Evolutionary conservation across 2,888 invertebrate species (phyloP), one percentile per base, ranked within the genome.

Genomic region (Esperia sulphurella): DNA sequence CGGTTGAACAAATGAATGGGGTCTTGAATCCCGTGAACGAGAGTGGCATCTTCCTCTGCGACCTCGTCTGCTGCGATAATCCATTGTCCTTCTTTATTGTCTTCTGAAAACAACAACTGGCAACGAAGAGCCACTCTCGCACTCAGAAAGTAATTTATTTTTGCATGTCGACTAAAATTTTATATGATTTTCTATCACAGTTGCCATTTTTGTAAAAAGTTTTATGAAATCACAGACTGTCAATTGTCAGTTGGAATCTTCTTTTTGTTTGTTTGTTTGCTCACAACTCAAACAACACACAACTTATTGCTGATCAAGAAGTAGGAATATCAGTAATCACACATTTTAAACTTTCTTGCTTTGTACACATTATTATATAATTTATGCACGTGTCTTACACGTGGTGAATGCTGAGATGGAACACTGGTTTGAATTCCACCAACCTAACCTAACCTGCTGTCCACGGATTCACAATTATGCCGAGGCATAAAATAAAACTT

Each of bases 21-120:
- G 40, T 48, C 8, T 1, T 5, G 39, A 14, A n/a, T n/a, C 8
- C 12, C 7, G 37, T 12, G 14, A 12, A 51, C 56, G 58, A 45
- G 68, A 59, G 51, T 51, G 62, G 50, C 61, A 64, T 45, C 69
- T 63, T 37, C 76, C 64, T 51, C 74, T 68, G 0, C 82, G 73
- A 14, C 65, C 63, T 50, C 81, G 64, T 56, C 76, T 71, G 9
- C 71, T 54, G 8, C 63, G 60, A 46, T 55, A 51, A 3, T 84
- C 83, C 83, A 84, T 83, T 50, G 53, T 68, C 30, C 21, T 45
- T 13, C 6, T 33, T 45, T 43, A 31, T 45, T 7, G 14, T 39
- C 14, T 13, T 14, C 39, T 21, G 21, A 21, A 21, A 21, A 21
- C 21, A 21, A 2, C 21, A 21, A 21, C 5, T 21, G 14, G 39